Conservation (phyloP, 2,888 invertebrate genomes). For the Catocala nupta region DNA sequence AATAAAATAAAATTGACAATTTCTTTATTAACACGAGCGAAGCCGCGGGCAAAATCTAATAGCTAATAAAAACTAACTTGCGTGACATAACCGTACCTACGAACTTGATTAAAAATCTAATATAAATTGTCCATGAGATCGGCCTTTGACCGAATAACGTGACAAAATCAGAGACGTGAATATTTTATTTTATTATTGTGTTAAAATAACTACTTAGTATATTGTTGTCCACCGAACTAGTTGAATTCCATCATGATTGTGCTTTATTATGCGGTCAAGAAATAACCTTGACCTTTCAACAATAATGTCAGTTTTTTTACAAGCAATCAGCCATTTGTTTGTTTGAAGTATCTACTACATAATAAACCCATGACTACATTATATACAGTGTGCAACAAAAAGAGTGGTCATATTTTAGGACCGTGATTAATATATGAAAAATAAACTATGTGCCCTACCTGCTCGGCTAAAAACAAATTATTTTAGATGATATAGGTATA, state of each 20-base stretch:
- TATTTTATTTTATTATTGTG: constrained; percentile 5
- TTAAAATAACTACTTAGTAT: not conserved
- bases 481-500: no score
- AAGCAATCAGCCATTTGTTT: constrained; percentile 33
- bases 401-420: no score
- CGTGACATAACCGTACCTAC: not conserved
- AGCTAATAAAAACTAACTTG: no score
- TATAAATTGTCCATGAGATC: constrained; percentile 27
- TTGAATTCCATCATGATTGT: constrained; percentile 52
- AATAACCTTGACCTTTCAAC: constrained; percentile 60
- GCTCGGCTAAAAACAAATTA: no score
- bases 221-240: constrained; percentile 6
- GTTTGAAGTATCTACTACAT: constrained; percentile 8
- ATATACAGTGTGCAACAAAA: not conserved
- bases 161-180: constrained; percentile 34
- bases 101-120: constrained; percentile 30
- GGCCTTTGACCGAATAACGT: constrained; percentile 49
- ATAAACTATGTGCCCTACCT: no score
- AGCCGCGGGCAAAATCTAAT: no score
- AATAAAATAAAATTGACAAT: no score
- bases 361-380: not conserved
- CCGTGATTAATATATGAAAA: no score
- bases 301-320: constrained; percentile 37
- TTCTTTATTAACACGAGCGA: no score
- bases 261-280: constrained; percentile 45